Base-by-base conservation (phyloP, 30 jellyfish, hydroid and myxozoan species). In the Catostylus mosaicus region DNA sequence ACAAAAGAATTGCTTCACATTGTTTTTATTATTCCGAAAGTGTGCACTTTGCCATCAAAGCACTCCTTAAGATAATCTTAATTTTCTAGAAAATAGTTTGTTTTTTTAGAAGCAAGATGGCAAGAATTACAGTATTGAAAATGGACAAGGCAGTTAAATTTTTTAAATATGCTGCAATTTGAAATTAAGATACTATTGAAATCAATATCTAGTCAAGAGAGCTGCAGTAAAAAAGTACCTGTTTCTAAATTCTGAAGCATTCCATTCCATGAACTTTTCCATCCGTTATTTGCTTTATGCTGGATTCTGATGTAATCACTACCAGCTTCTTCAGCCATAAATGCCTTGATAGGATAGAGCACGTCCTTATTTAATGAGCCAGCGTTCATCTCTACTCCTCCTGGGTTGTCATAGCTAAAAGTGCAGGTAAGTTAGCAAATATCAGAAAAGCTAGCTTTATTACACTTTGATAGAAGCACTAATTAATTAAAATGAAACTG, bases 221-320 rank as follows among this genome's bases (percentile, higher is more conserved):
- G n/a, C n/a, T n/a, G n/a, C n/a, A n/a, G n/a, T n/a, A n/a, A n/a
- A n/a, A 61, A 20, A 50, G 11, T 38, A 73, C 84, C 69, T 40
- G 73, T 18, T 16, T 5, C 46, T 46, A 73, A 30, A 73, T 73
- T 73, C 12, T 40, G 67, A 40, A 73, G 70, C 60, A 45, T 51
- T 3, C 71, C 71, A 40, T 12, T 23, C 84, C 84, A 73, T 2
- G 84, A 43, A 0, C 31, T n/a, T 1, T 46, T n/a, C 48, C 24
- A 73, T 1, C n/a, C 9, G 18, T 30, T 6, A 27, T 26, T 30
- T 5, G n/a, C 72, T 48, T 46, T 73, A 48, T 73, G 72, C 72
- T 46, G 54, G 18, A 73, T 30, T 48, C 50, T 14, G 7, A 73
- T 73, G 57, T 45, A 73, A 34, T 73, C 84, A 0, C 22, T 6